These are phyloP conservation scores for Pao palembangensis DNA, from an alignment of 2,113 vertebrate genomes.

Conservation along the genomic window DNA sequence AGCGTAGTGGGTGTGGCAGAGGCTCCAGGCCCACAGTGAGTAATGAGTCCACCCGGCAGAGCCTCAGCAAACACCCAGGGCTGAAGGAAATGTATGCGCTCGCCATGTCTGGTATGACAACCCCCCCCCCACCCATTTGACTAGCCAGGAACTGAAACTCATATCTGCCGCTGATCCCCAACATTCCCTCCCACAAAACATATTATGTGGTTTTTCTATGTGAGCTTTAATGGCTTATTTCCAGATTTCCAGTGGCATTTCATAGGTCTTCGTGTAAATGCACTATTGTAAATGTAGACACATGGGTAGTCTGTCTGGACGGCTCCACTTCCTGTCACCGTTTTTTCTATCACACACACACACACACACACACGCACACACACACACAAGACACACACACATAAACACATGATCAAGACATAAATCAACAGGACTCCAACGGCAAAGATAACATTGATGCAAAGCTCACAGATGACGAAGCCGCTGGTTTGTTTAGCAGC, in stretches of 20 bases:
- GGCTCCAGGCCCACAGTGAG: constrained; percentile 55
- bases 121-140: constrained; percentile 41
- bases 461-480: constrained; percentile 58
- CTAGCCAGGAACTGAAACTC: constrained; percentile 62
- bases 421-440: constrained; percentile 60
- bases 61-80: constrained; percentile 58
- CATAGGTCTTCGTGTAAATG: constrained; percentile 24
- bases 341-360: constrained; percentile 27
- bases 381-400: constrained; percentile 2
- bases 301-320: constrained; percentile 17
- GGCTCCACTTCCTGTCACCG: constrained; percentile 13
- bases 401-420: constrained; percentile 31
- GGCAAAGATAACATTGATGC: constrained; percentile 60
- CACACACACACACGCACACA: constrained; percentile 13
- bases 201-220: constrained; percentile 57
- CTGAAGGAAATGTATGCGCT: constrained; percentile 67
- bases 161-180: constrained; percentile 65
- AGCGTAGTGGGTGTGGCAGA: constrained; percentile 57
- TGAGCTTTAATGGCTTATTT: constrained; percentile 47
- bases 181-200: constrained; percentile 56
- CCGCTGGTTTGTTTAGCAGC: constrained; percentile 56
- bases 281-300: constrained; percentile 27
- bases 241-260: constrained; percentile 45
- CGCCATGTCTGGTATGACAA: constrained; percentile 71
- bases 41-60: constrained; percentile 67